Percentiles rank a stretch among this genome's conserved stretches.
These are phyloP conservation scores for Gari tellinella DNA, from an alignment of 2,888 invertebrate species.

Conservation along the genomic window DNA sequence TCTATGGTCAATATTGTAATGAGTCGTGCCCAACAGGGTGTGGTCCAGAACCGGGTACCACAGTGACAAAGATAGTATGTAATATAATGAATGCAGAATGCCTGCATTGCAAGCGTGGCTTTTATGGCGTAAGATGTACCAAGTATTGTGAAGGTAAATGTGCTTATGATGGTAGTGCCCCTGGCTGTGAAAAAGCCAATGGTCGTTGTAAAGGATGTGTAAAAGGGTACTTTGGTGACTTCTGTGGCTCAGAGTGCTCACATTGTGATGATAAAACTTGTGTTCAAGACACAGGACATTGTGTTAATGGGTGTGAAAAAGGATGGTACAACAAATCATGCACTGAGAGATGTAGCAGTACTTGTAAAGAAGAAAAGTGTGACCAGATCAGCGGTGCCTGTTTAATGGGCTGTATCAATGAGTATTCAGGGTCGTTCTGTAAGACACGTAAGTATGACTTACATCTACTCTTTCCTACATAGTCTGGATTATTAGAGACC, in stretches of 20 bases:
- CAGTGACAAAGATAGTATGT: slow-evolving; percentile 5
- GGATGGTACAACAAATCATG: slow-evolving; percentile 45
- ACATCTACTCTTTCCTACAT: too few species aligned
- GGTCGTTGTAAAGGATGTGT: slow-evolving; percentile 29
- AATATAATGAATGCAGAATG: slow-evolving; percentile 32
- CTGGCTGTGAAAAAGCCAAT: slow-evolving; percentile 20
- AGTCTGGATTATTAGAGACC: too few species aligned
- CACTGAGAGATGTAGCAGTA: slow-evolving; percentile 31
- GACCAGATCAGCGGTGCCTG: slow-evolving; percentile 27
- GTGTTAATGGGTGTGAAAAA: slow-evolving; percentile 29
- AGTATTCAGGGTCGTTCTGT: slow-evolving; percentile 37
- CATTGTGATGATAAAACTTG: slow-evolving; percentile 31
- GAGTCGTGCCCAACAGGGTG: slow-evolving; percentile 36
- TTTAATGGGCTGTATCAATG: slow-evolving; percentile 30
- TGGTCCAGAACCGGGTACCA: slow-evolving; percentile 21
- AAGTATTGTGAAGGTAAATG: slow-evolving; percentile 17
- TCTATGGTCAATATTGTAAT: slow-evolving; percentile 34
- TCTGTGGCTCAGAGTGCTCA: slow-evolving; percentile 23
- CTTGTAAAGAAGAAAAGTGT: slow-evolving; percentile 35
- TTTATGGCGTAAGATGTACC: slow-evolving; percentile 23
- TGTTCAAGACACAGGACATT: slow-evolving; percentile 31
- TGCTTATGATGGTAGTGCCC: background rate
- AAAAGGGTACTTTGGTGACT: slow-evolving; percentile 27
- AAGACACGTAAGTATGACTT: slow-evolving; percentile 14
- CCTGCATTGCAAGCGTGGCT: slow-evolving; percentile 29